phyloP scores from a whole-genome alignment of 2,113 vertebrate species.

The Grallaria varia region DNA sequence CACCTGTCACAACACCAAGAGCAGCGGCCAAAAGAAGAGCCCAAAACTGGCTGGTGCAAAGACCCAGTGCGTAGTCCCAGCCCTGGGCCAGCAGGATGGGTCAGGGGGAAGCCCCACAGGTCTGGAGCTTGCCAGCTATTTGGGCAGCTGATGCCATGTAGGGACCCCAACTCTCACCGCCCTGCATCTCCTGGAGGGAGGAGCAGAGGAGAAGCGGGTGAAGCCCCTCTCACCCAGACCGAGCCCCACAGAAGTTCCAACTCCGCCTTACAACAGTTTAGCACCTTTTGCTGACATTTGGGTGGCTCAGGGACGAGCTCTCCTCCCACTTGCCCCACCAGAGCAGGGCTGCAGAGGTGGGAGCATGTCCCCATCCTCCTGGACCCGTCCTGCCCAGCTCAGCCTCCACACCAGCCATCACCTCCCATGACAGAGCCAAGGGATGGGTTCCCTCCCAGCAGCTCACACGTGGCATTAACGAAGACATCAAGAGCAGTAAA shows the following conservation, averaged over 20 bases:
- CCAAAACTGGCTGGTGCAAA: rapidly evolving
- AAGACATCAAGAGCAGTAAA: neutral
- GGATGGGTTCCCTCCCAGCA: neutral
- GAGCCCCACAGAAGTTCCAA: neutral
- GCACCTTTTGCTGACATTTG: neutral
- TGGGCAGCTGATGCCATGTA: neutral
- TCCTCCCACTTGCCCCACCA: neutral
- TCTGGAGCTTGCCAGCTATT: neutral
- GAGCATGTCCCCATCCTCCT: rapidly evolving
- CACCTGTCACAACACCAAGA: rapidly evolving
- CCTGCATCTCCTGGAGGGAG: neutral
- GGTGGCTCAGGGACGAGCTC: rapidly evolving
- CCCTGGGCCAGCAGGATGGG: neutral
- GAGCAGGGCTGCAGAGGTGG: neutral
- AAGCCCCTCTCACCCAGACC: rapidly evolving
- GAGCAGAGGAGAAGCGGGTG: neutral
- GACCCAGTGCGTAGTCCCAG: neutral
- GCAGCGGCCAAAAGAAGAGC: neutral
- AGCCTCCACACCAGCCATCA: neutral
- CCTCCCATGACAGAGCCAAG: neutral
- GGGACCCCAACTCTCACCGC: neutral
- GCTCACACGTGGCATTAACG: neutral
- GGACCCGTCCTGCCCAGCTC: neutral
- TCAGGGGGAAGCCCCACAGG: rapidly evolving
- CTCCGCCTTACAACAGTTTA: neutral